Percentiles rank a stretch among this genome's conserved stretches.
Conservation (phyloP, 2,888 invertebrate genomes). For the Epirrita christyi region DNA sequence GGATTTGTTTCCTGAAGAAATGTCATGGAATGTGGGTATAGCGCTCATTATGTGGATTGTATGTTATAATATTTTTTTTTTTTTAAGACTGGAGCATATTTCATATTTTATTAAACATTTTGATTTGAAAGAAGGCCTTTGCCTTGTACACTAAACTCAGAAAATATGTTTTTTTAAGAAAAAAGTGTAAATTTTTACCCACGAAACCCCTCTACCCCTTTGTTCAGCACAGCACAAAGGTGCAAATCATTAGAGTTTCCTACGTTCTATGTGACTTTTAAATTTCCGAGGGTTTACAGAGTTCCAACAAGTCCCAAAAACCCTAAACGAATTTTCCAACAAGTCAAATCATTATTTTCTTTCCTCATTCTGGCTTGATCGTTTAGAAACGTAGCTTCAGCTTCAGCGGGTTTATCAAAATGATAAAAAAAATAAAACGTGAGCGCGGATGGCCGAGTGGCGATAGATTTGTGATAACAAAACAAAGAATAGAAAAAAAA, state of each 20-base stretch:
- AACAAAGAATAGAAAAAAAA: too few species aligned
- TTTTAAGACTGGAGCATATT: too few species aligned
- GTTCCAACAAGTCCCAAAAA: background rate
- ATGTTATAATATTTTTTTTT: too few species aligned
- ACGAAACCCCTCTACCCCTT: too few species aligned
- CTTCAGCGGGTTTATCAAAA: background rate
- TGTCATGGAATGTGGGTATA: background rate
- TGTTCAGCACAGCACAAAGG: too few species aligned
- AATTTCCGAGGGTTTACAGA: background rate
- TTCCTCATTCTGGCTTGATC: background rate
- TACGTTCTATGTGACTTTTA: background rate
- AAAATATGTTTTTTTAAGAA: too few species aligned
- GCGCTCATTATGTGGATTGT: too few species aligned
- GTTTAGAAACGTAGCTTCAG: background rate
- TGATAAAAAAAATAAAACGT: background rate
- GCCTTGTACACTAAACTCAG: too few species aligned
- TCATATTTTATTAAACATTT: too few species aligned
- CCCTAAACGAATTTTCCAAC: background rate
- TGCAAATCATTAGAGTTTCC: background rate
- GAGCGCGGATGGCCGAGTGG: background rate
- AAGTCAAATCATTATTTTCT: background rate
- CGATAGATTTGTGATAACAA: too few species aligned
- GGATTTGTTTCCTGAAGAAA: background rate
- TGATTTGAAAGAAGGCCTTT: too few species aligned
- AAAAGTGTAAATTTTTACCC: too few species aligned